phyloP scores from a whole-genome alignment of 2,888 invertebrate genomes.

The Julus scandinavius region DNA sequence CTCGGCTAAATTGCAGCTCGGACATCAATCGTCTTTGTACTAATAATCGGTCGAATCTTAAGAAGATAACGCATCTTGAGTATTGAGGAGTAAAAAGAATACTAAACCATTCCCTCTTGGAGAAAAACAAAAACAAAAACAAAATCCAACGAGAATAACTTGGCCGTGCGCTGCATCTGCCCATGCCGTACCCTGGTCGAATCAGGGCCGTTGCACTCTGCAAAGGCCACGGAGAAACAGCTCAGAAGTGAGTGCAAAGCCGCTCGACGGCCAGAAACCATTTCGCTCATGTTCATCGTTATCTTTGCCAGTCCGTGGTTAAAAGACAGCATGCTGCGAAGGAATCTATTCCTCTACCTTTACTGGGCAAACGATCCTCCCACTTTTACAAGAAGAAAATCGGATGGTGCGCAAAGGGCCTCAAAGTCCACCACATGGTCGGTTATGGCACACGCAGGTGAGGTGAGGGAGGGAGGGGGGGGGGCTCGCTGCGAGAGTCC shows the following conservation, averaged over 20 bases:
- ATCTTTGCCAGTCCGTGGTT: not conserved
- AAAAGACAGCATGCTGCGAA: not conserved
- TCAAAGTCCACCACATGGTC: not conserved
- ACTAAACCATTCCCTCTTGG: slow-evolving; percentile 42
- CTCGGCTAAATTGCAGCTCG: not conserved
- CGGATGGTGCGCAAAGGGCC: not conserved
- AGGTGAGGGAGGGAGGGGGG: slow-evolving; percentile 7
- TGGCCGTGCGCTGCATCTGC: not conserved
- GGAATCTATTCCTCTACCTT: too few species aligned
- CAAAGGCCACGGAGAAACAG: too few species aligned
- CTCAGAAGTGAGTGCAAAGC: not conserved
- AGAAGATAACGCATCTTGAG: not conserved
- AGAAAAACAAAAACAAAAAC: not conserved
- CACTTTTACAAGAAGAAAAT: not conserved
- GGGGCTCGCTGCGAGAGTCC: slow-evolving; percentile 34
- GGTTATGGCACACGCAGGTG: slow-evolving; percentile 17
- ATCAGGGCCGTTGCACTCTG: not conserved
- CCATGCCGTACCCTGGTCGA: not conserved
- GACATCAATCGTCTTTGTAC: not conserved
- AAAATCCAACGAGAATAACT: not conserved
- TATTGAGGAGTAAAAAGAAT: slow-evolving; percentile 34
- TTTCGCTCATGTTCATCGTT: not conserved
- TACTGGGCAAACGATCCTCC: not conserved
- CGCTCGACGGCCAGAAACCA: not conserved
- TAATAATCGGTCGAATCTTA: slow-evolving; percentile 9